Evolutionary conservation across 2,113 vertebrate genomes (phyloP).

Genomic region (Odocoileus virginianus): DNA sequence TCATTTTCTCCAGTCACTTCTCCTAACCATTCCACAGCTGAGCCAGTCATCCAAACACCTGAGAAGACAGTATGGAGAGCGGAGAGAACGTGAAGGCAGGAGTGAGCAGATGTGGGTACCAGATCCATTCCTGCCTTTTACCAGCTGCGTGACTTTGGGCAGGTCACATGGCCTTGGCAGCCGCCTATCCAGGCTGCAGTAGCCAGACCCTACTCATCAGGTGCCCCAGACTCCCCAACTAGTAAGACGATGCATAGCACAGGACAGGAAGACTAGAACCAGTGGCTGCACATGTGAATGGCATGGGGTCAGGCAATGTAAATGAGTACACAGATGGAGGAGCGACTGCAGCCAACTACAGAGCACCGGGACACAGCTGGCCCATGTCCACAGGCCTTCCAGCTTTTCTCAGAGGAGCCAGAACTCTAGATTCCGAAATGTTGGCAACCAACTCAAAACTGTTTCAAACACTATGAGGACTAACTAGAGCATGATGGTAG

Average conservation of each 20-base stretch:
- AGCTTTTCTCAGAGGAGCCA: background rate
- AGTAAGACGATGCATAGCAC: background rate
- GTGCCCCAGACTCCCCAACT: background rate
- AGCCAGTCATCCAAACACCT: background rate
- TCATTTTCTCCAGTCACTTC: background rate
- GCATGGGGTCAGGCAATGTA: background rate
- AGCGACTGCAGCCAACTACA: background rate
- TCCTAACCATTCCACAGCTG: background rate
- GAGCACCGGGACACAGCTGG: background rate
- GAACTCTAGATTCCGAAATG: slow-evolving; percentile 11
- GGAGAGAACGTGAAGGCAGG: background rate
- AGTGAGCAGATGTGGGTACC: background rate
- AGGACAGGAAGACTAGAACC: background rate
- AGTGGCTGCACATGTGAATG: background rate
- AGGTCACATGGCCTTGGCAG: background rate
- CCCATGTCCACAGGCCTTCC: background rate
- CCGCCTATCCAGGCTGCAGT: background rate
- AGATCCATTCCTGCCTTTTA: background rate
- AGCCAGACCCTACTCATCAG: background rate
- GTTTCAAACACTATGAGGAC: background rate
- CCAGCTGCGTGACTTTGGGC: background rate
- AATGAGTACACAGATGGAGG: background rate
- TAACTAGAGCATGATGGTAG: background rate
- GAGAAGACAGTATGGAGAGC: background rate
- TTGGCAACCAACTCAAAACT: background rate